phyloP scores from a whole-genome alignment of 2,797 vertebrate species.

The Silurus aristotelis region DNA sequence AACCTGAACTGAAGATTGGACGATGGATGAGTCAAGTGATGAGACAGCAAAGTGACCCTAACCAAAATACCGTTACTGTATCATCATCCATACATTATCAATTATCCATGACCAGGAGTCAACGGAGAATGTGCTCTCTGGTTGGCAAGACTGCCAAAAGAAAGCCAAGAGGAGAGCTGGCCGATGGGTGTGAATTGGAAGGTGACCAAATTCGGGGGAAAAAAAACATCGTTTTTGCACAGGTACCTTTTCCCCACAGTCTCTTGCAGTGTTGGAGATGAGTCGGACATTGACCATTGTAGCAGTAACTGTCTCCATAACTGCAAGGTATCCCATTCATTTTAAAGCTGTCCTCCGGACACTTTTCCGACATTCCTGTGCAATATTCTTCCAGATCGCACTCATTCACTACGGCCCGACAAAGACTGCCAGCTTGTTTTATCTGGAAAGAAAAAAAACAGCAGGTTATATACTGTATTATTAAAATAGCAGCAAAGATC shows the following conservation, averaged over 20 bases:
- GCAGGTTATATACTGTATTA: neutral
- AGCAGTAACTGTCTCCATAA: conserved; percentile 75
- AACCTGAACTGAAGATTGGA: neutral
- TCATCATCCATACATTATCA: neutral
- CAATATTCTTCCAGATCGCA: conserved; percentile 88
- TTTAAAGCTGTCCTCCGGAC: conserved; percentile 83
- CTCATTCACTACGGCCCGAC: conserved; percentile 69
- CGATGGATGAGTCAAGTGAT: neutral
- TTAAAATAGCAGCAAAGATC: neutral
- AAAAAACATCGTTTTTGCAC: neutral
- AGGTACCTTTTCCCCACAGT: conserved; percentile 84
- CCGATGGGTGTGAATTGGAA: neutral
- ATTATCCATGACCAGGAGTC: neutral
- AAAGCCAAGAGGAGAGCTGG: neutral
- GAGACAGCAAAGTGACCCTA: neutral
- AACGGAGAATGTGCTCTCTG: neutral
- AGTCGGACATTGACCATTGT: conserved; percentile 82
- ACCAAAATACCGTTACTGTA: too few relatives aligned
- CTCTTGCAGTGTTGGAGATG: conserved; percentile 76
- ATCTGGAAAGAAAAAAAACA: conserved; percentile 59
- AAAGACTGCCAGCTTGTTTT: conserved; percentile 64
- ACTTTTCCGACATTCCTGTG: conserved; percentile 70
- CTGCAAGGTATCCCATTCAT: conserved; percentile 85
- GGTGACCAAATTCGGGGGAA: neutral
- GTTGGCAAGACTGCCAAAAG: neutral